Evolutionary conservation across 2,888 invertebrate genomes (phyloP).

Genomic region (Glyphotaelius pellucidus): DNA sequence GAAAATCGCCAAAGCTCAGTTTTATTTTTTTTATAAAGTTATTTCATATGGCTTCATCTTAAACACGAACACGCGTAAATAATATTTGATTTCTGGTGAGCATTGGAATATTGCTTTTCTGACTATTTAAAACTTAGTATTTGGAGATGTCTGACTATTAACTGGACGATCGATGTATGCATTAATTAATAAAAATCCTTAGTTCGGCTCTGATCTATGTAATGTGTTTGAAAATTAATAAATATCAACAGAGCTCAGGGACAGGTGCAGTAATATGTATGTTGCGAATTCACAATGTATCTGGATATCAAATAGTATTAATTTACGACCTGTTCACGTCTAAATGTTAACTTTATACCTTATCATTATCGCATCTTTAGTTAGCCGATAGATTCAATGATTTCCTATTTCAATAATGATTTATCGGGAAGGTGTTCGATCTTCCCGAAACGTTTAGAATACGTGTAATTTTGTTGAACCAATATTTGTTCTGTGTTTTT

Average conservation of each 20-base stretch:
- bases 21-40: too few species aligned
- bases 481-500: not conserved
- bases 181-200: not conserved
- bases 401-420: not conserved
- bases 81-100: too few species aligned
- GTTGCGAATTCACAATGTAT: not conserved
- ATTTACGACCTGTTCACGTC: not conserved
- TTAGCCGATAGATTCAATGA: not conserved
- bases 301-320: not conserved
- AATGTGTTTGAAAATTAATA: not conserved
- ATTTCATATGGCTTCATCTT: too few species aligned
- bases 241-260: not conserved
- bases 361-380: not conserved
- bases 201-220: not conserved
- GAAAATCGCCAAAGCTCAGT: too few species aligned
- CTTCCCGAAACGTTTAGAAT: not conserved
- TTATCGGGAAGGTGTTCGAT: not conserved
- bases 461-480: not conserved
- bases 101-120: too few species aligned
- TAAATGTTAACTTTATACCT: not conserved
- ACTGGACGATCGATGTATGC: not conserved
- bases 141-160: too few species aligned
- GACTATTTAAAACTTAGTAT: too few species aligned
- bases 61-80: too few species aligned
- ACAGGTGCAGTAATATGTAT: not conserved